phyloP scores from a whole-genome alignment of 1,140 invertebrate species.

The Plutomurus gul region DNA sequence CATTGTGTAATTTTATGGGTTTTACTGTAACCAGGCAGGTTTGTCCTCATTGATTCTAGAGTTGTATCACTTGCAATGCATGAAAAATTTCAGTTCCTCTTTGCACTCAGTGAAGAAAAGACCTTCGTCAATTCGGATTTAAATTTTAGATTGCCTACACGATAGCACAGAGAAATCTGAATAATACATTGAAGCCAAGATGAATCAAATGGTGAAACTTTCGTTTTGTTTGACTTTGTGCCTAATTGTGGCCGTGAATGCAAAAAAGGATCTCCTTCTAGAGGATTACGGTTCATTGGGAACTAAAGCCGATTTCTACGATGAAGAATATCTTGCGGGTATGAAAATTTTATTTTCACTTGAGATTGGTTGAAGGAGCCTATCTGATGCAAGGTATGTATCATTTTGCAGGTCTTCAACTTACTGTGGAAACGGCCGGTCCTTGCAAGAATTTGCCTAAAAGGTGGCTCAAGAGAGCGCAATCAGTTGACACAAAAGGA shows the following conservation, averaged over 20 bases:
- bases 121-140: too few relatives aligned
- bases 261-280: conserved; percentile 12
- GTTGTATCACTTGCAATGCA: background rate
- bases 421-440: background rate
- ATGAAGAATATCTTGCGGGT: conserved; percentile 40
- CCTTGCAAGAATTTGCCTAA: conserved; percentile 40
- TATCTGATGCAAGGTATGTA: too few relatives aligned
- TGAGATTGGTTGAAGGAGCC: too few relatives aligned
- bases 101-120: too few relatives aligned
- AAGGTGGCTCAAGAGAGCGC: conserved; percentile 31
- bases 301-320: conserved; percentile 41
- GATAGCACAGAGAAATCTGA: too few relatives aligned
- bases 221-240: background rate
- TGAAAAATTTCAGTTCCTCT: background rate
- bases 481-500: conserved; percentile 35
- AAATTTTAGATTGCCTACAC: too few relatives aligned
- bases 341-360: too few relatives aligned
- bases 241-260: background rate
- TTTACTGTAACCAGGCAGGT: background rate
- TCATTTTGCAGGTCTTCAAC: background rate
- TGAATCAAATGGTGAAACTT: background rate
- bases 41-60: background rate
- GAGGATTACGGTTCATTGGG: conserved; percentile 33
- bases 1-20: background rate
- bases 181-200: too few relatives aligned